Conservation (phyloP, 2,888 invertebrate genomes). For the Gymnosoma rotundatum region DNA sequence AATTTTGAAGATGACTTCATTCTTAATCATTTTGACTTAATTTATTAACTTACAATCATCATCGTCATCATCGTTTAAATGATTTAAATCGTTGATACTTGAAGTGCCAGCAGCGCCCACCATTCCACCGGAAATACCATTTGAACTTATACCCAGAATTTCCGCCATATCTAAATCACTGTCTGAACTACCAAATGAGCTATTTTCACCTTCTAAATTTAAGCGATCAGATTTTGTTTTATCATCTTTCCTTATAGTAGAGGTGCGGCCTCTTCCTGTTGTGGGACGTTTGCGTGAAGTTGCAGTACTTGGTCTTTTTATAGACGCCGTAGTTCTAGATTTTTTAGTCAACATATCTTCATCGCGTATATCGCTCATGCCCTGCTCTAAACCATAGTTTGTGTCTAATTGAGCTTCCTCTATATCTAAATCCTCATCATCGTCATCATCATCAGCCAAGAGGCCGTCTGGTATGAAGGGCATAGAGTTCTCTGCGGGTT, state of each 20-base stretch:
- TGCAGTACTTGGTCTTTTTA: conserved; percentile 76
- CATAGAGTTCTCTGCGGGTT: conserved; percentile 80
- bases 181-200: conserved; percentile 81
- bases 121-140: conserved; percentile 31
- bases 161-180: conserved; percentile 80
- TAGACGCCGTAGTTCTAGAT: conserved; percentile 40
- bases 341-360: conserved; percentile 75
- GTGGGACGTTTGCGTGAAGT: conserved; percentile 79
- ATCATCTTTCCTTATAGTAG: conserved; percentile 47
- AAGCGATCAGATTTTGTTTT: conserved; percentile 70
- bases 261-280: conserved; percentile 79
- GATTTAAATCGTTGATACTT: conserved; percentile 51
- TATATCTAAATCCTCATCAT: conserved; percentile 75
- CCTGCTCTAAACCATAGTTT: conserved; percentile 75
- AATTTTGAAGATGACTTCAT: neutral
- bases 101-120: conserved; percentile 39
- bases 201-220: conserved; percentile 77
- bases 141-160: conserved; percentile 74
- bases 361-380: conserved; percentile 77
- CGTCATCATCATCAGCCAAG: conserved; percentile 80
- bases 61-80: conserved; percentile 64
- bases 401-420: conserved; percentile 69
- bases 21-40: neutral
- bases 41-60: conserved; percentile 66
- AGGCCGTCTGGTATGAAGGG: conserved; percentile 80